These are phyloP conservation scores for Anseranas semipalmata DNA, from an alignment of 2,113 vertebrate genomes.

Conservation along the genomic window DNA sequence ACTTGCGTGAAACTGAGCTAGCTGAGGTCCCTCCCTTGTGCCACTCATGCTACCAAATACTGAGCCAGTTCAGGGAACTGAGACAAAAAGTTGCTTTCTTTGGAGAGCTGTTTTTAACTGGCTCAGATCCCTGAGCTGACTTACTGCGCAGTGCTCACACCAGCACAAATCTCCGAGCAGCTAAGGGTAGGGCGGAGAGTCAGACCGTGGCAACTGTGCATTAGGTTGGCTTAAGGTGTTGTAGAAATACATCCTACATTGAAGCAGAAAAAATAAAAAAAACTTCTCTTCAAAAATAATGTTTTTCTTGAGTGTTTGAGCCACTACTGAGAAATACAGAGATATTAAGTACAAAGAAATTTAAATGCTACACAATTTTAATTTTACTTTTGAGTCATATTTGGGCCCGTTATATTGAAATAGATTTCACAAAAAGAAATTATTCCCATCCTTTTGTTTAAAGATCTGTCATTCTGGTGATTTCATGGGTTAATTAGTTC, in stretches of 20 bases:
- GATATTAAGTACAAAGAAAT: neutral
- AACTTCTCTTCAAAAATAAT: neutral
- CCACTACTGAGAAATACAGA: neutral
- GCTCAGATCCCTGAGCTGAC: slow-evolving; percentile 9
- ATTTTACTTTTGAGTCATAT: neutral
- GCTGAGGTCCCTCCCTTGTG: neutral
- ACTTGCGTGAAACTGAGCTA: neutral
- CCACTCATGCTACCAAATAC: neutral
- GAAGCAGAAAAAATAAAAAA: neutral
- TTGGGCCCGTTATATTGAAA: neutral
- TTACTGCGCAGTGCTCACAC: neutral
- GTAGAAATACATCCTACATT: neutral
- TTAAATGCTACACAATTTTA: neutral
- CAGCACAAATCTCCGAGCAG: neutral
- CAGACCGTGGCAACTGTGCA: neutral
- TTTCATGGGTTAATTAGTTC: slow-evolving; percentile 52
- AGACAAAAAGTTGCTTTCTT: slow-evolving; percentile 49
- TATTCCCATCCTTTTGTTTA: slow-evolving; percentile 32
- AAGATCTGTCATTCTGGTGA: slow-evolving; percentile 47
- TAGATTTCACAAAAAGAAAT: neutral
- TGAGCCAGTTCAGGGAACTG: neutral
- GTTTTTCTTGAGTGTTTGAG: neutral
- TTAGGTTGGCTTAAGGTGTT: neutral
- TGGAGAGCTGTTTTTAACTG: slow-evolving; percentile 26
- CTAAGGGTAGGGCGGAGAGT: neutral